phyloP scores from a whole-genome alignment of 2,888 invertebrate species.

The Syrphus vitripennis region DNA sequence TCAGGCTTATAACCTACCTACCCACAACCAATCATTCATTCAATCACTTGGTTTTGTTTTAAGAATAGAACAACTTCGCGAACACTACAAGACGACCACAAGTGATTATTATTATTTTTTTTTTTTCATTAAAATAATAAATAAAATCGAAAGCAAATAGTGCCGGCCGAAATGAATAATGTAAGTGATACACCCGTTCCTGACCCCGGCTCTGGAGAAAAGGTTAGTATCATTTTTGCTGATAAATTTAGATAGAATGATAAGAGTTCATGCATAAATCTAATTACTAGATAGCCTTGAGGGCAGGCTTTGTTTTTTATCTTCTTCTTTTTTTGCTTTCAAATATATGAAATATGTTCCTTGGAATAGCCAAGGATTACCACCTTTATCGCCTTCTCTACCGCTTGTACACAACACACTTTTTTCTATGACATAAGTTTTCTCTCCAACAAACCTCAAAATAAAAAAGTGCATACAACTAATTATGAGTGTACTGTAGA shows the following conservation, averaged over 20 bases:
- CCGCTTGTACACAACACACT: neutral
- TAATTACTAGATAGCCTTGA: neutral
- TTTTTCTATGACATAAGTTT: conserved; percentile 15
- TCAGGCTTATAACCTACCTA: too few species aligned
- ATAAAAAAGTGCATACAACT: neutral
- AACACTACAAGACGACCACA: neutral
- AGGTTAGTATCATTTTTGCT: conserved; percentile 49
- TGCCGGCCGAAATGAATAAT: conserved; percentile 75
- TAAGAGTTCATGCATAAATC: neutral
- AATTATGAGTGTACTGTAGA: too few species aligned
- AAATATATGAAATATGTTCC: neutral
- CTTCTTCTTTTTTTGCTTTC: neutral
- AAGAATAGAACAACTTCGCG: neutral
- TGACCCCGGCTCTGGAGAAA: conserved; percentile 78
- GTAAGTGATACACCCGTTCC: conserved; percentile 78
- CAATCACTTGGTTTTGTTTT: neutral
- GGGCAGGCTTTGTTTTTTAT: too few species aligned
- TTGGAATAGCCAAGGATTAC: neutral
- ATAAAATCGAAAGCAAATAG: neutral
- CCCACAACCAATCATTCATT: neutral
- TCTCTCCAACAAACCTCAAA: neutral
- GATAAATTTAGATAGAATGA: neutral
- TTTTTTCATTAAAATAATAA: neutral
- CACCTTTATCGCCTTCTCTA: neutral
- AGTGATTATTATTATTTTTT: neutral